Conservation (phyloP, 2,113 vertebrate genomes). For the Speoplatyrhinus poulsoni region DNA sequence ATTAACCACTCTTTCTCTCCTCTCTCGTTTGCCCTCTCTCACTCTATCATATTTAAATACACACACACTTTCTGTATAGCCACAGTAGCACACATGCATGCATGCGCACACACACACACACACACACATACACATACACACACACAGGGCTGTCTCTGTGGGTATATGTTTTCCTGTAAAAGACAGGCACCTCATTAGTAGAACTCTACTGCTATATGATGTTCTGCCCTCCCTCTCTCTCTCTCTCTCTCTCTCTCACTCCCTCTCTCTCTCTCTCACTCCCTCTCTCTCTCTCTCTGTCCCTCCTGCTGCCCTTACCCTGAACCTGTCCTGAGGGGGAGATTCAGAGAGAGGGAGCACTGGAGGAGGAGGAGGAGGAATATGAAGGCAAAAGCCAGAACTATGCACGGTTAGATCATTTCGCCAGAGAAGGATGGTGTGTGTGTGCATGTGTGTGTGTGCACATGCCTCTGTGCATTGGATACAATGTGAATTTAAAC, state of each 20-base stretch:
- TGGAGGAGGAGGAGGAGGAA: slow-evolving; percentile 8
- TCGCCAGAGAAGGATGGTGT: slow-evolving; percentile 5
- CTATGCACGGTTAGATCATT: slow-evolving; percentile 36
- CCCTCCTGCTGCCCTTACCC: slow-evolving; percentile 54
- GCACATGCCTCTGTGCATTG: neutral
- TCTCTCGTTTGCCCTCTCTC: neutral
- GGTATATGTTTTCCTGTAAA: slow-evolving; percentile 47
- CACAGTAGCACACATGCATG: neutral
- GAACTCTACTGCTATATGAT: slow-evolving; percentile 49
- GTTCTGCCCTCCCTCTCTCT: slow-evolving; percentile 30
- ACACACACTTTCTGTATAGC: neutral
- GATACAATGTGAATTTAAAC: neutral
- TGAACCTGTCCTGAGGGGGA: slow-evolving; percentile 65
- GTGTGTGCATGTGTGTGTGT: neutral
- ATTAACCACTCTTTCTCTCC: neutral
- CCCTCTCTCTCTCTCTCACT: slow-evolving; percentile 15
- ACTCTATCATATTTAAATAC: neutral
- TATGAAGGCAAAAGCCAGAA: slow-evolving; percentile 13
- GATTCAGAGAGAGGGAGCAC: slow-evolving; percentile 23
- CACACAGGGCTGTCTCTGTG: slow-evolving; percentile 42
- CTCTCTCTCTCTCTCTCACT: neutral
- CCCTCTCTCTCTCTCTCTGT: slow-evolving; percentile 15
- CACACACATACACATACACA: slow-evolving; percentile 12
- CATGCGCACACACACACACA: slow-evolving; percentile 8
- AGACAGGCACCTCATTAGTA: slow-evolving; percentile 60